Evolutionary conservation across 2,888 invertebrate genomes (phyloP), one percentile per base, ranked within the genome.

Genomic region (Thereva unica): DNA sequence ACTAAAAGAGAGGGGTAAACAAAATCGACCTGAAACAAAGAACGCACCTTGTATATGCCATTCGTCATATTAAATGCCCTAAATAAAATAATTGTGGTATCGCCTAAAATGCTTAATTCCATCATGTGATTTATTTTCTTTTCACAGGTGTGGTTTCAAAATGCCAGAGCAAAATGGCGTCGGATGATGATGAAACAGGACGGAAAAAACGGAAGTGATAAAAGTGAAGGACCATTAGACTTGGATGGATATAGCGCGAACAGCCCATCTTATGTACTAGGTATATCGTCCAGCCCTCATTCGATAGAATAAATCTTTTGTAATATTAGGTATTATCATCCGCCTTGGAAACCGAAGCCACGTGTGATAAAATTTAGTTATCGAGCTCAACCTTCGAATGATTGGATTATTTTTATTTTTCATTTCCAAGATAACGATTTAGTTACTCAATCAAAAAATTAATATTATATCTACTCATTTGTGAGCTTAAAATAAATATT

Each of bases 151-250:
- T 98, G 98, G 98, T 98, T 98, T 82, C 98, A 99, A 87, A 99
- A 99, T 79, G 97, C 98, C 0, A 85, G 98, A 61, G 99, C 98
- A 44, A 99, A 99, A 83, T 98, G 96, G 92, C 88, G 99, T 72
- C 87, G 98, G 61, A 97, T 93, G 80, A 87, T 93, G 78, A 92
- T 93, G 90, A 83, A 93, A 57, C 93, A 93, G 76, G 93, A 94
- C 76, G 86, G 87, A 54, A 77, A 78, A 56, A 78, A 77, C 50
- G 74, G 79, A 70, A 73, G 79, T 67, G 81, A 81, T 67, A 82
- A 82, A 67, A 78, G 79, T 41, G 81, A 81, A 65, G 81, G 80
- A 55, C 76, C 79, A 9, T 71, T 81, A 44, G 81, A 81, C 67
- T 71, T 81, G 68, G 81, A 81, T 67, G 80, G 79, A 69, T 81